Conservation (phyloP, 1,140 invertebrate genomes). For the Planococcus citri region DNA sequence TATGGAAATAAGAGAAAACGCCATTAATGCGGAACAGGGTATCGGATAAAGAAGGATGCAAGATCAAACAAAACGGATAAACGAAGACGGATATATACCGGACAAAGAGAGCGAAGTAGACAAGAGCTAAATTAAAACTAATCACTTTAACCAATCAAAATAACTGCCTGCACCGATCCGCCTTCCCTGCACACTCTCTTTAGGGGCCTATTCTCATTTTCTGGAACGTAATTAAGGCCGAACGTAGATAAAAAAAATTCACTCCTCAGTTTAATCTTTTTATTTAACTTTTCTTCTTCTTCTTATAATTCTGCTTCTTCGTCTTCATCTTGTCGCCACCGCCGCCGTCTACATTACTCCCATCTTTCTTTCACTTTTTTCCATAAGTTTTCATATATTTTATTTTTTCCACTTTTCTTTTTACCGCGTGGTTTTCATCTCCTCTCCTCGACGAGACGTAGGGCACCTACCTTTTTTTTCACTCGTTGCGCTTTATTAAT, state of each 20-base stretch:
- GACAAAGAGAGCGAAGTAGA: conserved; percentile 6
- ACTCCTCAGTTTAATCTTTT: conserved; percentile 3
- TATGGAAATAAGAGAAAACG: conserved; percentile 7
- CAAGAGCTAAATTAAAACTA: conserved; percentile 7
- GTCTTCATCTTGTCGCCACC: neutral
- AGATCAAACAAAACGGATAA: conserved; percentile 7
- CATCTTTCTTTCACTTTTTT: neutral
- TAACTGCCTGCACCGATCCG: neutral
- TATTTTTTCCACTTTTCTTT: neutral
- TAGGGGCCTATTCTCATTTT: neutral
- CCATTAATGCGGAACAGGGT: conserved; percentile 5
- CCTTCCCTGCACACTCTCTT: neutral
- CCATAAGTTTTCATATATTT: neutral
- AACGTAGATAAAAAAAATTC: conserved; percentile 2
- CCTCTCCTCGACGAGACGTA: too few species aligned
- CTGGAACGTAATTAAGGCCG: conserved; percentile 5
- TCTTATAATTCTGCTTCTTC: neutral
- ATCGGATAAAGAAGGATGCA: neutral
- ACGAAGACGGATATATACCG: neutral
- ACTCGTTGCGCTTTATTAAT: too few species aligned
- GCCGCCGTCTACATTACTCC: too few species aligned
- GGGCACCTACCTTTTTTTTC: too few species aligned
- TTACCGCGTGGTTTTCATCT: neutral
- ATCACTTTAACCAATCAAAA: conserved; percentile 7
- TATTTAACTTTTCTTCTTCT: conserved; percentile 8